Evolutionary conservation across 2,888 invertebrate genomes (phyloP).

Genomic region (Nemapogon koenigi): DNA sequence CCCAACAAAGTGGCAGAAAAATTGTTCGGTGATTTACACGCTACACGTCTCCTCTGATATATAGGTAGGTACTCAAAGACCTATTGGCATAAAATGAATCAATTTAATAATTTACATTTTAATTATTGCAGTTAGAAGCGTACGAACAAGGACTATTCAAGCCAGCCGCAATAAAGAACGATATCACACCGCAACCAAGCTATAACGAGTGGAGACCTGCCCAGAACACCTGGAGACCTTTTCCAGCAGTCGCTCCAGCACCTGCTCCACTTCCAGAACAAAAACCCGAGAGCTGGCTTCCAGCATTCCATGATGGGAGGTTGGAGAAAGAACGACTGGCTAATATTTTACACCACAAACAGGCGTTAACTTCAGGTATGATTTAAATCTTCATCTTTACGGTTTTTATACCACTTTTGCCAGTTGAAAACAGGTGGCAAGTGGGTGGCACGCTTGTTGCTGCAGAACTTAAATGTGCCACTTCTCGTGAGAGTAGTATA

Average conservation of each 20-base stretch:
- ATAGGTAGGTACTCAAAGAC: too few relatives aligned
- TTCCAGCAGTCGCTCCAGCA: conserved; percentile 1
- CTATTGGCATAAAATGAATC: background rate
- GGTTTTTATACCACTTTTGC: too few relatives aligned
- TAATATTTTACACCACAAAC: conserved; percentile 67
- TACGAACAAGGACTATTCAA: conserved; percentile 33
- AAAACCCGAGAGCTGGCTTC: conserved; percentile 47
- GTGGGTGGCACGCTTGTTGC: too few relatives aligned
- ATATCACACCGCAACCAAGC: conserved; percentile 34
- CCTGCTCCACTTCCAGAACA: conserved; percentile 9
- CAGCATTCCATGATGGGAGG: conserved; percentile 22
- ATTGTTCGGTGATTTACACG: too few relatives aligned
- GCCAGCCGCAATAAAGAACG: conserved; percentile 24
- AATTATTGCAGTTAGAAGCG: conserved; percentile 25
- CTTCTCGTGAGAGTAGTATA: too few relatives aligned
- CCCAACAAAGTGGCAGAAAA: too few relatives aligned
- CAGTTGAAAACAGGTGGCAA: too few relatives aligned
- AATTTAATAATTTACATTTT: background rate
- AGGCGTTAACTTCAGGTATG: conserved; percentile 63
- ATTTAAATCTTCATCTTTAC: too few relatives aligned
- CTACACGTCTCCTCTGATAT: too few relatives aligned
- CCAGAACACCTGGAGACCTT: conserved; percentile 29
- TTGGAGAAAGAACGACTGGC: conserved; percentile 46
- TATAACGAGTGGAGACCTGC: conserved; percentile 26
- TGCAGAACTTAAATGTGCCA: too few relatives aligned